These are phyloP conservation scores for Accipiter cooperii DNA, from an alignment of 2,113 vertebrate species.

Conservation along the genomic window DNA sequence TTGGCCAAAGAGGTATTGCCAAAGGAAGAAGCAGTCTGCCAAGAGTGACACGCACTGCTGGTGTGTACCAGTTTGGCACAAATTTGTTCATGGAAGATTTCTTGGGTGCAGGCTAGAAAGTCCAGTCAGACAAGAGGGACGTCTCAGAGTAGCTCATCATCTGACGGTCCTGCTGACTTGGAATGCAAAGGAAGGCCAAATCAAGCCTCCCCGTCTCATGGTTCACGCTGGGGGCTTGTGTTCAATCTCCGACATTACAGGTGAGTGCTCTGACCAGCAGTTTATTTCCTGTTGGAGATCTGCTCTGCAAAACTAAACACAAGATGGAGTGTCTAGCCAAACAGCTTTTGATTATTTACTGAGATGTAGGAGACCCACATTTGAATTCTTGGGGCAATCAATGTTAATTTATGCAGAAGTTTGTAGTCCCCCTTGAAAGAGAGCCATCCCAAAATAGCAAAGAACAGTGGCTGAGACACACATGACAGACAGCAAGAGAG, in stretches of 20 bases:
- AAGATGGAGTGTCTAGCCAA: neutral
- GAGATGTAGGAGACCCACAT: neutral
- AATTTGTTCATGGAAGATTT: neutral
- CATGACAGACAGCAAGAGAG: neutral
- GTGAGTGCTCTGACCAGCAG: neutral
- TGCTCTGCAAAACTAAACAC: neutral
- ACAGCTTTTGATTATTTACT: neutral
- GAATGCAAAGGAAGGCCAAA: neutral
- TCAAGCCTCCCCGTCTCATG: neutral
- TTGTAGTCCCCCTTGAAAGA: neutral
- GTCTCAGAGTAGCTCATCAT: neutral
- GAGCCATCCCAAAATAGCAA: neutral
- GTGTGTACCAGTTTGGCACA: neutral
- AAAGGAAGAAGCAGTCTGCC: neutral
- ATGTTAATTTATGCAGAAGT: neutral
- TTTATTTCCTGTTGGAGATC: neutral
- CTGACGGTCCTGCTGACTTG: neutral
- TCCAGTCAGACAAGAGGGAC: neutral
- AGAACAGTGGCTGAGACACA: neutral
- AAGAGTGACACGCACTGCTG: neutral
- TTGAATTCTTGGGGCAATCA: neutral
- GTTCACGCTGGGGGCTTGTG: accelerated
- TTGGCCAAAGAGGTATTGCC: neutral
- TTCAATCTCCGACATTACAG: neutral
- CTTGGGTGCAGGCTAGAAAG: neutral